Evolutionary conservation across 2,888 invertebrate genomes (phyloP).

Genomic region (Sphaeridia pumilis): DNA sequence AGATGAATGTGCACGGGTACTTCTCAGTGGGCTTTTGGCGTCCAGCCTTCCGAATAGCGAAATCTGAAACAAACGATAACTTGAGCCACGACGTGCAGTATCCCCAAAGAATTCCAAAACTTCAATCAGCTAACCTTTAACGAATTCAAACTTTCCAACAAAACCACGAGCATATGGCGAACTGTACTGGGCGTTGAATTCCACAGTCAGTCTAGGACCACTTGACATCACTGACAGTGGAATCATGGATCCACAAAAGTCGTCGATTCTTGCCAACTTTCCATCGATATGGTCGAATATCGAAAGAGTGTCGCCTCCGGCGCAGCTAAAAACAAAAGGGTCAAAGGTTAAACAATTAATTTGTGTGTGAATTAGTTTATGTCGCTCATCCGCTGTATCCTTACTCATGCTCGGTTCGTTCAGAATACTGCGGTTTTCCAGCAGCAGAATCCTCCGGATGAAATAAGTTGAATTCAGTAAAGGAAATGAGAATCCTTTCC

Average conservation of each 20-base stretch:
- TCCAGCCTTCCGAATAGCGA: conserved; percentile 66
- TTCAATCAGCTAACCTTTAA: conserved; percentile 57
- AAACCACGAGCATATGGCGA: conserved; percentile 72
- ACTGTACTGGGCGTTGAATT: conserved; percentile 69
- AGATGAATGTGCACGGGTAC: conserved; percentile 75
- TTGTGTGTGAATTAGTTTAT: no score
- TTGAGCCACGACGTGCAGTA: neutral
- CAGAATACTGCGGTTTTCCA: no score
- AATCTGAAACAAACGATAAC: conserved; percentile 50
- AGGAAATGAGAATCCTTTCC: conserved; percentile 72
- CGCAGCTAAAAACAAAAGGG: conserved; percentile 11
- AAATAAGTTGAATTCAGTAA: conserved; percentile 70
- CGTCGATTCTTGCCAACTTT: conserved; percentile 71
- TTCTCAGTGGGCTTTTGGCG: conserved; percentile 52
- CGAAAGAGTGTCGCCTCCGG: conserved; percentile 60
- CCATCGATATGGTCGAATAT: conserved; percentile 66
- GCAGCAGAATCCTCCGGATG: conserved; percentile 42
- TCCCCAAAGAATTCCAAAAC: neutral
- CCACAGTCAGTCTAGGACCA: conserved; percentile 70
- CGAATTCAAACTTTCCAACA: conserved; percentile 75
- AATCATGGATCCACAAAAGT: conserved; percentile 68
- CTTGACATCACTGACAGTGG: conserved; percentile 90
- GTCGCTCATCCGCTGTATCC: no score
- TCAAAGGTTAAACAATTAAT: neutral
- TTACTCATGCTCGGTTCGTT: no score